Base-by-base conservation (phyloP, 2,888 invertebrate genomes). In the Drosophila anomalata region DNA sequence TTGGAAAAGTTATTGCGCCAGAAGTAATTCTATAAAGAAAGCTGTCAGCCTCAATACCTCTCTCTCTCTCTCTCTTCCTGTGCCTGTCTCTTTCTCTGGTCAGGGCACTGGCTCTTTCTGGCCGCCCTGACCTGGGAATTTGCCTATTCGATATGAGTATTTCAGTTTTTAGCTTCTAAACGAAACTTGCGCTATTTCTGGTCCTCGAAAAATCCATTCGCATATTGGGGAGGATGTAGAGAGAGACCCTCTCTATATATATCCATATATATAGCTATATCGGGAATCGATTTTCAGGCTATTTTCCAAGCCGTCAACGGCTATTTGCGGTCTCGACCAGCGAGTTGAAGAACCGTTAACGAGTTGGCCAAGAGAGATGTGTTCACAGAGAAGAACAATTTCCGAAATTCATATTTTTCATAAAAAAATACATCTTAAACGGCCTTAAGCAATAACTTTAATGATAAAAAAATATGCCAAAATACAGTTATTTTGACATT, bases 1-100 rank as follows among this genome's bases (percentile, higher is more conserved):
- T 72, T 86, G 85, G 85, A 86, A 86, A 86, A 86, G 73, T 80
- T 86, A 86, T 79, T 86, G 85, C 85, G 85, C 87, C 84, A 86
- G 85, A 86, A 86, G 79, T 86, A 86, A 86, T 86, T 80, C 80
- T 77, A 84, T 86, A 84, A 86, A 82, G 86, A 80, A 78, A 78
- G 69, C 78, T 68, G 67, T 51, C 52, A 61, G 61, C 36, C 73
- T 47, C 54, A 50, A 39, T n/a, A 41, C 56, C 20, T 46, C 42
- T 33, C 44, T 57, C 44, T 57, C 12, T 33, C 22, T 31, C 44
- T 31, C 42, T 48, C 24, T 52, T 51, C 31, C 33, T n/a, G 17
- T 42, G 14, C 12, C 57, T 2, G 17, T 56, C 42, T 22, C 61
- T 24, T 26, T 55, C 36, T 42, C 53, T 12, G 33, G 44, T 6